phyloP scores from a whole-genome alignment of 2,113 vertebrate species.

The Bujurquina vittata region DNA sequence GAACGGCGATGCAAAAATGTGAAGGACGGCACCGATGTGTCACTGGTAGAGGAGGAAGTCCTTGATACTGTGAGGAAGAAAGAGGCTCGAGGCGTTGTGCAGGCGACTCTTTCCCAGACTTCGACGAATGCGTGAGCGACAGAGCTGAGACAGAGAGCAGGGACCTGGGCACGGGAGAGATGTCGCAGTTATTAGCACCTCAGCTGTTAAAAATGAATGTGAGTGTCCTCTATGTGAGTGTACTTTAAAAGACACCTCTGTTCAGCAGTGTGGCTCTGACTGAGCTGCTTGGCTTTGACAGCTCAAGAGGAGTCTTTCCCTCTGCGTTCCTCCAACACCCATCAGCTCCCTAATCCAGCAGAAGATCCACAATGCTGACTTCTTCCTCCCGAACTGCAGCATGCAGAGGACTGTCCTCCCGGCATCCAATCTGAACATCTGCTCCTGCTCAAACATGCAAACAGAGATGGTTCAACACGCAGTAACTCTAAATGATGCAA shows the following conservation, averaged over 20 bases:
- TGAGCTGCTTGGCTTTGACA: slow-evolving; percentile 78
- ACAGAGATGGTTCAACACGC: neutral
- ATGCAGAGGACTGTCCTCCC: slow-evolving; percentile 86
- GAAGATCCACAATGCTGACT: slow-evolving; percentile 77
- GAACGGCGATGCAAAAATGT: neutral
- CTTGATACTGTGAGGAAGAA: slow-evolving; percentile 84
- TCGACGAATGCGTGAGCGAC: slow-evolving; percentile 85
- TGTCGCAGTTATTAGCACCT: neutral
- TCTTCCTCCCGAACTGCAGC: slow-evolving; percentile 81
- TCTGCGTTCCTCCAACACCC: slow-evolving; percentile 82
- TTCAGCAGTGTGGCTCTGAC: slow-evolving; percentile 77
- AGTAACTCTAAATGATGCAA: neutral
- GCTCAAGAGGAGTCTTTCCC: slow-evolving; percentile 85
- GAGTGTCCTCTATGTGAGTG: neutral
- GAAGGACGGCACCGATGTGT: neutral
- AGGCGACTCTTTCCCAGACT: slow-evolving; percentile 83
- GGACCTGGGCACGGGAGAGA: slow-evolving; percentile 78
- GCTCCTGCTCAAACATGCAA: slow-evolving; percentile 79
- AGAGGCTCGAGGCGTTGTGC: slow-evolving; percentile 76
- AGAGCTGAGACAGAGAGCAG: slow-evolving; percentile 85
- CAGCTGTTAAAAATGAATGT: neutral
- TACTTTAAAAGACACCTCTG: slow-evolving; percentile 53
- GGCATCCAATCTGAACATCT: slow-evolving; percentile 80
- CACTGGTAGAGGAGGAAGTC: slow-evolving; percentile 88
- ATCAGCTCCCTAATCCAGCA: slow-evolving; percentile 90